phyloP scores from a whole-genome alignment of 2,888 invertebrate genomes.

The Cryptosula pallasiana region DNA sequence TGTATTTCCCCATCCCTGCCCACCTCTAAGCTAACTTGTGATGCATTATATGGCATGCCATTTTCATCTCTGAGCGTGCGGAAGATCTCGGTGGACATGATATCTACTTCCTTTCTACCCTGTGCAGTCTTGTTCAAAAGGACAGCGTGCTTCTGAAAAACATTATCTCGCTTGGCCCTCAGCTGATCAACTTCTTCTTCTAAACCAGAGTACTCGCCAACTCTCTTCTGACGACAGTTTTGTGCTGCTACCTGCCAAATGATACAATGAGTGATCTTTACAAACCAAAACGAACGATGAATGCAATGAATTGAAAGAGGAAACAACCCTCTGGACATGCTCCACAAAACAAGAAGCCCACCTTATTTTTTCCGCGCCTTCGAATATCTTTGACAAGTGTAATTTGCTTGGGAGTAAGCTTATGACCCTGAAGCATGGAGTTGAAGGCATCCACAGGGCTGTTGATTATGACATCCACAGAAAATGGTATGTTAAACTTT shows the following conservation, averaged over 20 bases:
- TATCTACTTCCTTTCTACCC: background rate
- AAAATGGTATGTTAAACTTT: conserved; percentile 62
- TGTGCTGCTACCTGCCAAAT: conserved; percentile 2
- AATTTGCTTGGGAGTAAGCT: conserved; percentile 79
- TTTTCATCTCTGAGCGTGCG: conserved; percentile 20
- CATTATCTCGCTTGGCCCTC: background rate
- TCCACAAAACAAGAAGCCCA: background rate
- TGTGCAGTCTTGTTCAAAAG: background rate
- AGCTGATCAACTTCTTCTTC: conserved; percentile 3
- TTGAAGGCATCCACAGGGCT: conserved; percentile 97
- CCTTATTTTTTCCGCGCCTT: conserved; percentile 73
- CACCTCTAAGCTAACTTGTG: background rate
- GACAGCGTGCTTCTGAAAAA: background rate
- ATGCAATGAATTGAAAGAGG: background rate
- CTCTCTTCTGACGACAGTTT: conserved; percentile 17
- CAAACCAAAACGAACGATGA: background rate
- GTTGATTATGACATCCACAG: conserved; percentile 85
- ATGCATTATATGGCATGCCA: background rate
- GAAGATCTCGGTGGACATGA: conserved; percentile 18
- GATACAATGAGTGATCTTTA: too few relatives aligned
- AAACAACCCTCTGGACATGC: background rate
- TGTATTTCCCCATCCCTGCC: background rate
- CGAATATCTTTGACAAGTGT: conserved; percentile 89
- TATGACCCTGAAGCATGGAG: conserved; percentile 82
- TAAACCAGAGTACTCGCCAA: conserved; percentile 1